Percentiles rank a stretch among this genome's conserved stretches.
Conservation (phyloP, 2,888 invertebrate species). For the Synanthedon andrenaeformis region DNA sequence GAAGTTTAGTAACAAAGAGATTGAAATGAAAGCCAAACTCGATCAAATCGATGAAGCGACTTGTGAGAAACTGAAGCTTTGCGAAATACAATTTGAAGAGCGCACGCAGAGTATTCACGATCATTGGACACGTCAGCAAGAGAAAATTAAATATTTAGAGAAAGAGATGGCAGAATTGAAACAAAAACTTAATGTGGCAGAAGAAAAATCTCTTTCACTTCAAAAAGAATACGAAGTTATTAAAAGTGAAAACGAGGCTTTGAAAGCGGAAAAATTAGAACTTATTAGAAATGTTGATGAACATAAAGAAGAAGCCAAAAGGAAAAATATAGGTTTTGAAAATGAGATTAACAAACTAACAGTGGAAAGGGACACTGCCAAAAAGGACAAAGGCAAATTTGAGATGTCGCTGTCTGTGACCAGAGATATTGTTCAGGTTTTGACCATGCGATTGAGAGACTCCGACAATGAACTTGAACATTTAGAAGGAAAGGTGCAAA, state of each 20-base stretch:
- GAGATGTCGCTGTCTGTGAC: slow-evolving; percentile 71
- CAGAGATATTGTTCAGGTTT: slow-evolving; percentile 69
- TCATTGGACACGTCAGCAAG: slow-evolving; percentile 42
- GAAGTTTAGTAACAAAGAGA: slow-evolving; percentile 38
- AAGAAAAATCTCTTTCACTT: slow-evolving; percentile 36
- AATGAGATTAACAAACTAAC: slow-evolving; percentile 54
- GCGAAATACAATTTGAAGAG: slow-evolving; percentile 64
- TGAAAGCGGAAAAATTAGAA: slow-evolving; percentile 30
- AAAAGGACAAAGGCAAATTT: slow-evolving; percentile 67
- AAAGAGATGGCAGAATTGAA: slow-evolving; percentile 44
- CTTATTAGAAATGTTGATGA: slow-evolving; percentile 34
- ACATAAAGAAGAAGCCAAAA: slow-evolving; percentile 45
- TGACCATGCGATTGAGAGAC: slow-evolving; percentile 67
- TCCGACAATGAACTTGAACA: slow-evolving; percentile 72
- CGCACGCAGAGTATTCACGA: slow-evolving; percentile 45
- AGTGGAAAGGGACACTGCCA: slow-evolving; percentile 48
- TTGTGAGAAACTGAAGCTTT: slow-evolving; percentile 50
- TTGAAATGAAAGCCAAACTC: slow-evolving; percentile 57
- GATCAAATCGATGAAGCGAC: slow-evolving; percentile 60
- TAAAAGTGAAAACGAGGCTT: slow-evolving; percentile 34
- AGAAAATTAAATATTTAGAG: slow-evolving; percentile 37
- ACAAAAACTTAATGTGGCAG: slow-evolving; percentile 29
- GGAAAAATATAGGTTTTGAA: slow-evolving; percentile 46
- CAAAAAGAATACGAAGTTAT: slow-evolving; percentile 36
- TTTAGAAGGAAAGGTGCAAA: slow-evolving; percentile 51